Evolutionary conservation across 2,797 vertebrate genomes (phyloP), one percentile per base, ranked within the genome.

Genomic region (Cheirogaleus major): DNA sequence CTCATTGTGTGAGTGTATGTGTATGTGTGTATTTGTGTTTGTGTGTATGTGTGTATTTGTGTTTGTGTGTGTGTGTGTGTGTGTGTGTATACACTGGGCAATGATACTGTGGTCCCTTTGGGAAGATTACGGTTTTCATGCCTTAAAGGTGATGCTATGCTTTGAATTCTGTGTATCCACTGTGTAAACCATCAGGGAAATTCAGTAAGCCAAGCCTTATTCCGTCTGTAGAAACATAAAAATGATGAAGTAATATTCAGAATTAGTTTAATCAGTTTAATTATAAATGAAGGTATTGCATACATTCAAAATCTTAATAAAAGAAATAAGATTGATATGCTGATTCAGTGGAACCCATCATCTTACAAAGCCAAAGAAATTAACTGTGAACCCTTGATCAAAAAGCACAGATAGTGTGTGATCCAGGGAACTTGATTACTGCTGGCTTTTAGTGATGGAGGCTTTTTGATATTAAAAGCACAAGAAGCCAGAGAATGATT

Each of bases 401-500:
- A 96, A 96, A 98, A 98, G 95, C 85, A n/a, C 13, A 91, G 92
- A 88, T 97, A 89, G 67, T 78, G 85, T 97, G 91, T 97, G 97
- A 97, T 98, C 96, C 55, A 27, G 90, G 96, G 97, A 97, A 96
- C 97, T 97, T 96, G 96, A 98, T 97, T 97, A 94, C 90, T 89
- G 61, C 86, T 93, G 48, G 52, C 84, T 94, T 94, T 85, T 83
- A 97, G 93, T 75, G 95, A 95, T 75, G 91, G 90, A 69, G 95
- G 55, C 35, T 72, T 90, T 98, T 98, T 98, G 97, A 98, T 98
- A 95, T 97, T 96, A 97, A 97, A 98, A 96, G 93, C 89, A 63
- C 45, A 83, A 82, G 95, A 96, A 98, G 75, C 91, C 79, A 96
- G 93, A 97, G n/a, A 82, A 96, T 98, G 98, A 97, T 82, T 97